Evolutionary conservation across 1,140 invertebrate genomes (phyloP).

Genomic region (Caenorhabditis briggsae): DNA sequence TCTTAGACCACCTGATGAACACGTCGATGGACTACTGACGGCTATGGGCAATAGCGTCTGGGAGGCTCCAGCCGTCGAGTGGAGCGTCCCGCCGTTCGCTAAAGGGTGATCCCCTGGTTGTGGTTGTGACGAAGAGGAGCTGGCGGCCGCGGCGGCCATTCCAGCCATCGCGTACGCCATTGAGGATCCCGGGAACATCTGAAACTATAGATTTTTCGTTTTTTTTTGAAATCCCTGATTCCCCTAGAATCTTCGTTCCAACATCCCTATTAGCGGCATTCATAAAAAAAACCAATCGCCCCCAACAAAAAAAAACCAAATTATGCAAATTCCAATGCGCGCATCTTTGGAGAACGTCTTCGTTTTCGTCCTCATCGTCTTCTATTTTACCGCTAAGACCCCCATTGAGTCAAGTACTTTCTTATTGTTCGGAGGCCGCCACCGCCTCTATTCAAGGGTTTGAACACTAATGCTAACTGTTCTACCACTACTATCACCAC

Average conservation of each 20-base stretch:
- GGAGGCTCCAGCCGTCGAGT: constrained; percentile 69
- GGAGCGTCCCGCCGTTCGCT: constrained; percentile 83
- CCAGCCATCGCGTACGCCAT: constrained; percentile 49
- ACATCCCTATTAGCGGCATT: background rate
- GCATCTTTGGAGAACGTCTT: background rate
- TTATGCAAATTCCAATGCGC: constrained; percentile 47
- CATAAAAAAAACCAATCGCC: background rate
- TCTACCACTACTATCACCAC: background rate
- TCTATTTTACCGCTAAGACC: background rate
- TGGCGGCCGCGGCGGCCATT: constrained; percentile 6
- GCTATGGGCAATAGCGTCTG: constrained; percentile 64
- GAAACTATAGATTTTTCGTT: background rate
- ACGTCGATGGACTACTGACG: constrained; percentile 69
- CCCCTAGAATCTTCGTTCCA: background rate
- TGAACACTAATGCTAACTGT: background rate
- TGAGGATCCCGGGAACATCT: constrained; percentile 55
- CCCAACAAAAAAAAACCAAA: constrained; percentile 40
- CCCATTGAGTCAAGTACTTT: constrained; percentile 54
- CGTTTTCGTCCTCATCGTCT: constrained; percentile 22
- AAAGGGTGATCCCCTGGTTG: constrained; percentile 85
- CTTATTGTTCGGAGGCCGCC: constrained; percentile 50
- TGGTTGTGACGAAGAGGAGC: constrained; percentile 80
- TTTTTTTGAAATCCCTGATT: background rate
- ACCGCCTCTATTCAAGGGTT: background rate
- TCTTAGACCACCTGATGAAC: constrained; percentile 64